phyloP scores from a whole-genome alignment of 2,113 vertebrate species.

The Dipodomys ordii region DNA sequence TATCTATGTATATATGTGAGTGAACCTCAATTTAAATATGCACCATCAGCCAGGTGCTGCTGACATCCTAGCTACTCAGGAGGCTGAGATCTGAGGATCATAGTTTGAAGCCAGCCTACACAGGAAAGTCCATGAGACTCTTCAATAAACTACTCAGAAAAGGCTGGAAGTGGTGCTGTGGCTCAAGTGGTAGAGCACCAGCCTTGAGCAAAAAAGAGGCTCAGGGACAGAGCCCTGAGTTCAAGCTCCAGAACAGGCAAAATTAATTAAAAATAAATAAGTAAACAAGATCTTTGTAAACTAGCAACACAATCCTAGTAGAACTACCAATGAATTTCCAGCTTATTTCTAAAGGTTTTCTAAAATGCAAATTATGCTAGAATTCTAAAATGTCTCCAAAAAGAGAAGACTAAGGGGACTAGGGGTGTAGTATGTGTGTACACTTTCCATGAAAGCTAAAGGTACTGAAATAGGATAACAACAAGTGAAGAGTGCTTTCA shows the following conservation, averaged over 20 bases:
- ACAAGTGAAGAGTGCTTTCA: neutral
- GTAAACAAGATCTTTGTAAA: neutral
- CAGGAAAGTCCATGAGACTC: too few species aligned
- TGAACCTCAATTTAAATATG: slow-evolving; percentile 1
- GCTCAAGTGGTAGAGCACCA: too few species aligned
- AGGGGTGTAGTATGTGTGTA: neutral
- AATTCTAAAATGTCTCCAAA: slow-evolving; percentile 15
- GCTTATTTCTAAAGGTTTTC: neutral
- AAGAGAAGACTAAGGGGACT: neutral
- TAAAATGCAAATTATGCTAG: slow-evolving; percentile 20
- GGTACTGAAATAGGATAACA: neutral
- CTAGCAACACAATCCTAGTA: neutral
- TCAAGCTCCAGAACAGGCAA: too few species aligned
- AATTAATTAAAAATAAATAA: too few species aligned
- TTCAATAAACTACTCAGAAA: too few species aligned
- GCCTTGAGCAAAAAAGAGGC: too few species aligned
- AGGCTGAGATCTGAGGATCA: too few species aligned
- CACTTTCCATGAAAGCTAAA: slow-evolving; percentile 12
- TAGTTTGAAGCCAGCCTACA: too few species aligned
- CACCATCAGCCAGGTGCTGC: too few species aligned
- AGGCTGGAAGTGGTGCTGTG: too few species aligned
- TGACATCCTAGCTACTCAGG: too few species aligned
- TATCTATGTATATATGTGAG: neutral
- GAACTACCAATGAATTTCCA: slow-evolving; percentile 14
- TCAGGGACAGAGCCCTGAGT: too few species aligned